These are phyloP conservation scores for Scaptomyza flava DNA, from an alignment of 2,888 invertebrate genomes.

Conservation along the genomic window DNA sequence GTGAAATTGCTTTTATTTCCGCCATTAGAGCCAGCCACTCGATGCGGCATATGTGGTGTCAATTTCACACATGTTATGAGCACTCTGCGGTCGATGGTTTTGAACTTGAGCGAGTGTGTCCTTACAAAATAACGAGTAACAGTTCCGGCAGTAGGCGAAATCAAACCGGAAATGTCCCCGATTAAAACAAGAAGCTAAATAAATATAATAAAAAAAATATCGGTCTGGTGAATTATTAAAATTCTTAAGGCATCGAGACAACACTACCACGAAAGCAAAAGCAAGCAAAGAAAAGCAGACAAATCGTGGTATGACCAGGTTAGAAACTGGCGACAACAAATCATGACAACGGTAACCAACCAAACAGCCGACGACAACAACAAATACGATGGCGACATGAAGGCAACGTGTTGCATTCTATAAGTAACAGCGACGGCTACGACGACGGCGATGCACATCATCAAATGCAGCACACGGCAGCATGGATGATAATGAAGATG, in stretches of 20 bases:
- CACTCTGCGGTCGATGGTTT: conserved; percentile 66
- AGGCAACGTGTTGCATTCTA: conserved; percentile 41
- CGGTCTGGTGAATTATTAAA: conserved; percentile 55
- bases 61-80: conserved; percentile 81
- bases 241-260: conserved; percentile 58
- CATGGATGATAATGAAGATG: conserved; percentile 72
- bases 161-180: conserved; percentile 49
- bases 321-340: conserved; percentile 70
- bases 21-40: conserved; percentile 44
- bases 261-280: conserved; percentile 49
- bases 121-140: conserved; percentile 36
- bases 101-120: conserved; percentile 34
- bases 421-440: conserved; percentile 20
- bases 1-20: conserved; percentile 72
- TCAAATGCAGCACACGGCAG: conserved; percentile 68
- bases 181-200: conserved; percentile 4
- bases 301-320: conserved; percentile 56
- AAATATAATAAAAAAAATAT: conserved; percentile 9
- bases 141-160: conserved; percentile 56
- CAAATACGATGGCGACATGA: conserved; percentile 37
- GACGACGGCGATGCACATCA: conserved; percentile 53
- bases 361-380: conserved; percentile 58
- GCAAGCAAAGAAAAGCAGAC: conserved; percentile 42
- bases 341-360: conserved; percentile 70
- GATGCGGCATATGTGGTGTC: conserved; percentile 70